Base-by-base conservation (phyloP, 2,113 vertebrate species). In the Protomyctophum bolini region DNA sequence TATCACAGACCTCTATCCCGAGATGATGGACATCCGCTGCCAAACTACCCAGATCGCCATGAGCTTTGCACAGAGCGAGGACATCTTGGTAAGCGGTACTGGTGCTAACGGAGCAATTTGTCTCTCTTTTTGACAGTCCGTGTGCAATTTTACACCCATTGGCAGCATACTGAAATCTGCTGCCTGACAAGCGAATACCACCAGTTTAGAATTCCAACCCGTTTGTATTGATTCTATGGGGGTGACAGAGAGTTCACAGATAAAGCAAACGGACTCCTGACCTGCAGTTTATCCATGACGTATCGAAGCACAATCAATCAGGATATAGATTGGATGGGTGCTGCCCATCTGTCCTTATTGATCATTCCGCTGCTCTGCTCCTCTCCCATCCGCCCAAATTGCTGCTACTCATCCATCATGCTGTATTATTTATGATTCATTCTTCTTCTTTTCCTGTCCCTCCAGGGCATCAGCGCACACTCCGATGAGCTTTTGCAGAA, bases 51-150 rank as follows among this genome's bases (percentile, higher is more conserved):
- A 95, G 48, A 95, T 98, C 59, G 97, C 98, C 75, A 95, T 98
- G 79, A 99, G 94, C 82, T 98, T 98, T 76, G 98, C 97, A 70
- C 95, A 97, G 84, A 98, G 97, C 86, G 98, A 99, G 89, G 96
- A 97, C 85, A 91, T 99, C 61, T 88, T 99, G 93, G 98, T 98
- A 88, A 94, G 92, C 15, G 2, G 8, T 8, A 9, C 33, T 41
- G 33, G 33, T 41, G 33, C 33, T 41, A 41, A 6, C 33, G 33
- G 33, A 41, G 33, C 33, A 41, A 41, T 41, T 41, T 2, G 4
- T 4, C 33, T 41, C 33, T 41, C 33, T 21, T 21, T 21, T 21
- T 21, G 21, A 21, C 21, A 21, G 1, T 21, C 21, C 1, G 21
- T 21, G 21, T 21, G 21, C 21, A 21, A 21, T 21, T 21, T 21